Conservation (phyloP, 2,888 invertebrate species). For the Agrotis puta region DNA sequence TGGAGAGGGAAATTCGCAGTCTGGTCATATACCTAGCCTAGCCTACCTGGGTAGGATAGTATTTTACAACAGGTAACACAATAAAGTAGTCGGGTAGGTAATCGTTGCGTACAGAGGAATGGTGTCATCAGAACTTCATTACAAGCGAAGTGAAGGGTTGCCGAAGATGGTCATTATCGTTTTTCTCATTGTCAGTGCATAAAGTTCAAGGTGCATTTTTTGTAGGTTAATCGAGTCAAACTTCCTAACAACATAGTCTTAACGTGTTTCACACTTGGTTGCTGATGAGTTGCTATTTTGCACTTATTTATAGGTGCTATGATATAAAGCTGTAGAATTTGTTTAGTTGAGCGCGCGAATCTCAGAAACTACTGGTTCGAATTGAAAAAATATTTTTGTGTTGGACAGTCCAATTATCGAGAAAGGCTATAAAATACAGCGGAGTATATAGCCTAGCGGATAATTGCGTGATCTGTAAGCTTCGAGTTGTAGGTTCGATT, state of each 20-base stretch:
- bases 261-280: constrained; percentile 27
- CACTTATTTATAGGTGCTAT: too few relatives aligned
- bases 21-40: neutral
- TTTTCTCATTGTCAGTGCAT: constrained; percentile 81
- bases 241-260: constrained; percentile 48
- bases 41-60: neutral
- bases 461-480: too few relatives aligned
- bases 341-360: too few relatives aligned
- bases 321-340: too few relatives aligned
- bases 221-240: constrained; percentile 63
- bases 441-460: too few relatives aligned
- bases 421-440: too few relatives aligned
- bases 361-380: too few relatives aligned
- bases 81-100: constrained; percentile 18
- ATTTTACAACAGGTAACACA: constrained; percentile 17
- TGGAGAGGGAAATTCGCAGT: neutral
- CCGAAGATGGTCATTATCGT: constrained; percentile 79
- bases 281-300: constrained; percentile 16
- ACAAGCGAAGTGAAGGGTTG: constrained; percentile 82
- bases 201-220: constrained; percentile 83
- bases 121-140: constrained; percentile 77
- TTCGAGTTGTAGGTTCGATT: too few relatives aligned
- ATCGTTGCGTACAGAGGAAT: constrained; percentile 66
- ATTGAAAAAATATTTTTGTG: too few relatives aligned
- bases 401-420: too few relatives aligned